Base-by-base conservation (phyloP, 92 coral and sea anemone species). In the Zoanthus sociatus region DNA sequence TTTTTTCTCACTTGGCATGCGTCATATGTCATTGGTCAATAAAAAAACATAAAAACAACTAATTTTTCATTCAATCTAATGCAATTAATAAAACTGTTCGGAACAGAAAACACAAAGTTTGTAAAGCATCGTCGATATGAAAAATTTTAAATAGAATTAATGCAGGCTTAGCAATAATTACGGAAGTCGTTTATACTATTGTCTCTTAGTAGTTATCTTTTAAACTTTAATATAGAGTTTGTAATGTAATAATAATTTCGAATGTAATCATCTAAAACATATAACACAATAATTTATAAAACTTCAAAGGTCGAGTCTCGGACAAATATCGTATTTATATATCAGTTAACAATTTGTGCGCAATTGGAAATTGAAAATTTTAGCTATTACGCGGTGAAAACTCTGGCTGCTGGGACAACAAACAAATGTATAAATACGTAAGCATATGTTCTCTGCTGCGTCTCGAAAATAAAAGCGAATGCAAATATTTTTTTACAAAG, bases 191-290 rank as follows among this genome's bases (percentile, higher is more conserved):
- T 7, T 7, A 8, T 13, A 45, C 9, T 64, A 66, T 63, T 79
- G 32, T 69, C 84, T 79, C 73, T 78, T 60, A 78, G 84, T 61
- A 78, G 78, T 18, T 71, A 78, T 61, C 47, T 78, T 64, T 66
- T 61, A 15, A 63, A 16, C 46, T 6, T 18, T 33, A 48, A 73
- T 33, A 61, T 79, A 61, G 50, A 21, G 60, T 63, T 64, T 12
- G 37, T 20, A 54, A 48, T 51, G 20, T 26, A 76, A 50, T 79
- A 78, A 79, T 20, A 79, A 9, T 15, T 18, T 63, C 14, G 13
- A 17, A 44, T 55, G 64, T 45, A 4, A 10, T 48, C 50, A 76
- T 48, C 45, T 74, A 48, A 76, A 76, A 9, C 30, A 7, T 48
- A 9, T 9, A 20, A 16, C 11, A 42, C 63, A 12, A 76, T 76